Base-by-base conservation (phyloP, 2,888 invertebrate species). In the Microctonus aethiopoides region DNA sequence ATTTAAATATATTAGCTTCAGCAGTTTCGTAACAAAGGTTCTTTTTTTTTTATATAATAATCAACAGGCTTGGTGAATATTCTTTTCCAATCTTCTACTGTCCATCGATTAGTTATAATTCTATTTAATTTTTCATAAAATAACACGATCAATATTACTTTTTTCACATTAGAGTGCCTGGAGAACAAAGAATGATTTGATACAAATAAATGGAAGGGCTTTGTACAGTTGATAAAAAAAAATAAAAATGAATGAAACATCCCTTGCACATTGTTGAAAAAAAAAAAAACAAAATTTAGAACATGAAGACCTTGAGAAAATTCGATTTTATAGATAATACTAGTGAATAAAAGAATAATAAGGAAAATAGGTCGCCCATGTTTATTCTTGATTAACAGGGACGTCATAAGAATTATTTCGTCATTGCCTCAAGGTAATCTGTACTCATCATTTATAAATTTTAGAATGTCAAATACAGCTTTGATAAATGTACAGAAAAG, bases 261-360 rank as follows among this genome's bases (percentile, higher is more conserved):
- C n/a, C n/a, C n/a, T n/a, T n/a, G n/a, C n/a, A n/a, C n/a, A n/a
- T n/a, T n/a, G n/a, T n/a, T n/a, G n/a, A n/a, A 32, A 41, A 16
- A 51, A 63, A 16, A 59, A 34, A 59, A 51, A 63, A 16, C 34
- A 34, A 59, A n/a, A n/a, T n/a, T n/a, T n/a, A n/a, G n/a, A n/a
- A 54, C 13, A 57, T 29, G n/a, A n/a, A n/a, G n/a, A n/a, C n/a
- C n/a, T n/a, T n/a, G n/a, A n/a, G n/a, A n/a, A n/a, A n/a, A n/a
- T n/a, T n/a, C n/a, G n/a, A n/a, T n/a, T n/a, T n/a, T n/a, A n/a
- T n/a, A n/a, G n/a, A n/a, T n/a, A n/a, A n/a, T n/a, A n/a, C n/a
- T n/a, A n/a, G n/a, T n/a, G n/a, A n/a, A n/a, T n/a, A n/a, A n/a
- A n/a, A n/a, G n/a, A n/a, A n/a, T n/a, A n/a, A n/a, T n/a, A n/a